Percentiles rank a stretch among this genome's conserved stretches.
Conservation (phyloP, 2,113 vertebrate species). For the Todiramphus chloris region DNA sequence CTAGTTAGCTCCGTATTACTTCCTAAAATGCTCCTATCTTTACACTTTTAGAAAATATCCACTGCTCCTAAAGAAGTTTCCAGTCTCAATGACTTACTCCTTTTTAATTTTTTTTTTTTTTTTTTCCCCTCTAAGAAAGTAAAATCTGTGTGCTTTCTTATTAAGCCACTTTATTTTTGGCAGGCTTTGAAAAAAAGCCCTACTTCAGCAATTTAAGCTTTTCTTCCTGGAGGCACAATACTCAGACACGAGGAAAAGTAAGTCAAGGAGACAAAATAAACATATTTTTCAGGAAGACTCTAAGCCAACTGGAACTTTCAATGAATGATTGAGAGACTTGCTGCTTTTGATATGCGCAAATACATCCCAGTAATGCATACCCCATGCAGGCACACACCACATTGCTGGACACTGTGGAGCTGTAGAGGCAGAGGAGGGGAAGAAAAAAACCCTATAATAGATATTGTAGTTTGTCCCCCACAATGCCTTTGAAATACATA, state of each 20-base stretch:
- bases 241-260: conserved; percentile 77
- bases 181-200: conserved; percentile 68
- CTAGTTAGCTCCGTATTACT: not conserved
- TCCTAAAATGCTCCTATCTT: not conserved
- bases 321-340: conserved; percentile 43
- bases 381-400: not conserved
- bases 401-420: not conserved
- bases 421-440: not conserved
- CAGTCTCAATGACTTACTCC: conserved; percentile 9
- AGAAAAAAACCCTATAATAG: not conserved
- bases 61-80: conserved; percentile 23
- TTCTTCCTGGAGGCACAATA: conserved; percentile 81
- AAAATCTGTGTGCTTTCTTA: conserved; percentile 63
- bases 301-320: conserved; percentile 67
- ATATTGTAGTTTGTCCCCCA: not conserved
- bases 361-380: not conserved
- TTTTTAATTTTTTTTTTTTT: not conserved
- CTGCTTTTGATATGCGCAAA: conserved; percentile 49
- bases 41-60: not conserved
- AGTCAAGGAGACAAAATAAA: conserved; percentile 84
- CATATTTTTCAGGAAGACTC: conserved; percentile 67
- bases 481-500: conserved; percentile 4
- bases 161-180: conserved; percentile 78
- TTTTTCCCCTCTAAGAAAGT: conserved; percentile 2
- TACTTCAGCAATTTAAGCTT: conserved; percentile 71